These are phyloP conservation scores for Pantala flavescens DNA, from an alignment of 1,140 invertebrate species.

Conservation along the genomic window DNA sequence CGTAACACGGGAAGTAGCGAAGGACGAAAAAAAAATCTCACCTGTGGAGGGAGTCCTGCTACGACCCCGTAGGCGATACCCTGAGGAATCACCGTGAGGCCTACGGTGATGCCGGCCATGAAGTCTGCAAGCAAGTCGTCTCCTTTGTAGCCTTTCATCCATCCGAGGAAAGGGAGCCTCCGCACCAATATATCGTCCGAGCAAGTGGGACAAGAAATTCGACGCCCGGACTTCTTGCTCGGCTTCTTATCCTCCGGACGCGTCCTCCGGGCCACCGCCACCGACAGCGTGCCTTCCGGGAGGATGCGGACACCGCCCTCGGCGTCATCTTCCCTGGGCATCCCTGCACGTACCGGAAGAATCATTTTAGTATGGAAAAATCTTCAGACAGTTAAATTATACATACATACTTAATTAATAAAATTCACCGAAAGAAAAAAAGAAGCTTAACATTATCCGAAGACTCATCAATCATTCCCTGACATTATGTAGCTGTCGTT, in stretches of 20 bases:
- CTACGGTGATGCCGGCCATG: slow-evolving; percentile 53
- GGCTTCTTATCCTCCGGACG: neutral
- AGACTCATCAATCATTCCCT: too few relatives aligned
- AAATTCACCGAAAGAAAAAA: too few relatives aligned
- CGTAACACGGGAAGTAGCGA: neutral
- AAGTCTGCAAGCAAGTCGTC: slow-evolving; percentile 40
- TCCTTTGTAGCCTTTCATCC: slow-evolving; percentile 42
- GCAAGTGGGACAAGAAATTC: neutral
- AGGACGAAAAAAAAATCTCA: slow-evolving; percentile 24
- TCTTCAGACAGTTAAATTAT: too few relatives aligned
- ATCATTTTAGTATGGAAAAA: neutral
- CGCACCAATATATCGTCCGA: slow-evolving; percentile 23
- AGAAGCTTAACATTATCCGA: too few relatives aligned
- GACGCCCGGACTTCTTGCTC: neutral
- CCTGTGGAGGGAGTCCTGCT: slow-evolving; percentile 47
- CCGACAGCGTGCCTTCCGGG: neutral
- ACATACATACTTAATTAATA: too few relatives aligned
- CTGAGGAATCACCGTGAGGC: slow-evolving; percentile 57
- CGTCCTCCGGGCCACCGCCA: neutral
- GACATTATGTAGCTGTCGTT: too few relatives aligned
- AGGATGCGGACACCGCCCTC: neutral
- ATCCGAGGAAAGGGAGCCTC: slow-evolving; percentile 39
- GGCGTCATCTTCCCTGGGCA: neutral
- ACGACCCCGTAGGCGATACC: slow-evolving; percentile 56
- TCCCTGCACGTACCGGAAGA: neutral